Percentiles rank a stretch among this genome's conserved stretches.
phyloP scores from a whole-genome alignment of 2,797 vertebrate species.

The Microctenopoma lineatum region DNA sequence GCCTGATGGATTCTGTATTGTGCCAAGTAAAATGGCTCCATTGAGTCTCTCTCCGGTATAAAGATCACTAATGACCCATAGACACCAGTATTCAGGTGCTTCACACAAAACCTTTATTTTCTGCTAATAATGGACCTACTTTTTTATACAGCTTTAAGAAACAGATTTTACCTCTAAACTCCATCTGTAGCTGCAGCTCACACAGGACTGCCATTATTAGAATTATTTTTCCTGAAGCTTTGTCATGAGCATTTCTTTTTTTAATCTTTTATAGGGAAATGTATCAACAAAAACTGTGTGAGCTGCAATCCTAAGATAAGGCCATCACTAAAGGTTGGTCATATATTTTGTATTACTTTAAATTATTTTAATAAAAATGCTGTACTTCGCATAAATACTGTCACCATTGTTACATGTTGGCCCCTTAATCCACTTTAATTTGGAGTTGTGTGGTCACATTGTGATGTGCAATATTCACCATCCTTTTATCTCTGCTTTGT shows the following conservation, averaged over 20 bases:
- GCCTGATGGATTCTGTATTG: conserved; percentile 48
- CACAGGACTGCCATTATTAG: conserved; percentile 12
- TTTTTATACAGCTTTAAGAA: conserved; percentile 41
- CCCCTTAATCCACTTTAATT: too few relatives aligned
- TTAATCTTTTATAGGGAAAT: conserved; percentile 11
- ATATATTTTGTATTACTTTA: background rate
- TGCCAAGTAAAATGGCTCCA: conserved; percentile 45
- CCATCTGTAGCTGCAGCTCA: conserved; percentile 32
- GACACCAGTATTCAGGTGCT: conserved; percentile 46
- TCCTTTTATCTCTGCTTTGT: background rate
- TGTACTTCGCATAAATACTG: too few relatives aligned
- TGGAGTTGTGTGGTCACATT: too few relatives aligned
- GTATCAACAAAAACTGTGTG: background rate
- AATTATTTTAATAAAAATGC: too few relatives aligned
- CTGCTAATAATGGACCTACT: conserved; percentile 31
- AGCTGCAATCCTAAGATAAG: background rate
- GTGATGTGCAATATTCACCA: too few relatives aligned
- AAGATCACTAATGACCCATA: conserved; percentile 52
- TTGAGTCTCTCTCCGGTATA: conserved; percentile 42
- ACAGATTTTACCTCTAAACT: conserved; percentile 26
- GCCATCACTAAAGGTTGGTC: conserved; percentile 2
- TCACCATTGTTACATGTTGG: too few relatives aligned
- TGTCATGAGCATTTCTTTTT: background rate
- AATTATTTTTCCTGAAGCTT: background rate
- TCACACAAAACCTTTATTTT: conserved; percentile 42